Evolutionary conservation across 2,113 vertebrate genomes (phyloP).

Genomic region (Pedionomus torquatus): DNA sequence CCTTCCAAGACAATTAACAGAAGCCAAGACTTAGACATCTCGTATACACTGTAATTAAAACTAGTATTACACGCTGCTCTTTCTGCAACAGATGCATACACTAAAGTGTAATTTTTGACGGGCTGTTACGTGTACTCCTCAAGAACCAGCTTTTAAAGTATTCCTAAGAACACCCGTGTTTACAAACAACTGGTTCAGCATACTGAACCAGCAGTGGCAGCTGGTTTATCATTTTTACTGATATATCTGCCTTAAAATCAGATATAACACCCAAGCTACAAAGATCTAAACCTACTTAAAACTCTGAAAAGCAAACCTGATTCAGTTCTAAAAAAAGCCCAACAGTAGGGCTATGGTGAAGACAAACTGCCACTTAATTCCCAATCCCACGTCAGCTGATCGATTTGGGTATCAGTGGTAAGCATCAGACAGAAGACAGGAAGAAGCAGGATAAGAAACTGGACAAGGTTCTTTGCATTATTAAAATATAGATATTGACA

Average conservation of each 20-base stretch:
- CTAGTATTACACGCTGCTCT: background rate
- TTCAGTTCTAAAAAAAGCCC: background rate
- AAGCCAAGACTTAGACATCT: background rate
- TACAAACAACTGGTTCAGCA: slow-evolving; percentile 32
- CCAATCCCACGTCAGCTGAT: background rate
- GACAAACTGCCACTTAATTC: background rate
- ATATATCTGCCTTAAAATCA: background rate
- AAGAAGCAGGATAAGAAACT: background rate
- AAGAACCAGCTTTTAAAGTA: background rate
- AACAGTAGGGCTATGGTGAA: background rate
- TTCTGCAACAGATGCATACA: background rate
- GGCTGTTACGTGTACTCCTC: background rate
- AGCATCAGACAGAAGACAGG: background rate
- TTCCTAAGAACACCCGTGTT: background rate
- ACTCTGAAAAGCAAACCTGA: background rate
- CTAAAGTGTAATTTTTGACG: background rate
- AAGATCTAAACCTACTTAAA: background rate
- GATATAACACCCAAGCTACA: background rate
- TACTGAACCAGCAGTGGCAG: background rate
- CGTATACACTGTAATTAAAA: background rate
- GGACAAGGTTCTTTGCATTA: background rate
- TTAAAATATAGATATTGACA: background rate
- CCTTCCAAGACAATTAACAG: background rate
- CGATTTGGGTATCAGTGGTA: background rate
- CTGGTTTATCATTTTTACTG: background rate